A percentile compares a stretch with the other conserved stretches of the same genome.
These are phyloP conservation scores for Synergus itoensis DNA, from an alignment of 2,888 invertebrate genomes.

Conservation along the genomic window DNA sequence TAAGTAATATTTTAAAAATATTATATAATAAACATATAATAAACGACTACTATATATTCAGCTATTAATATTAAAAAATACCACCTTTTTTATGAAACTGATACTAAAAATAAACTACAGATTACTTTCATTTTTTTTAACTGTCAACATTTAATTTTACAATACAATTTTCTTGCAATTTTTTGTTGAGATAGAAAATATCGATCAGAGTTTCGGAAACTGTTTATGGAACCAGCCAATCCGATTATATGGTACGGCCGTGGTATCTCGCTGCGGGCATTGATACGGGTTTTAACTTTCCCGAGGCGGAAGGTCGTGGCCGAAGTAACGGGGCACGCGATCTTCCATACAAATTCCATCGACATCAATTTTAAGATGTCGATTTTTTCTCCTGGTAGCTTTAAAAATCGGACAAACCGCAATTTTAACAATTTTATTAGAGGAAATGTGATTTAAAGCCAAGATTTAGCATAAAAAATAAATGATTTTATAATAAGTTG, in stretches of 20 bases:
- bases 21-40: background rate
- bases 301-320: slow-evolving; percentile 51
- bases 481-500: too few species aligned
- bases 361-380: slow-evolving; percentile 24
- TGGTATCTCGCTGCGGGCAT: slow-evolving; percentile 33
- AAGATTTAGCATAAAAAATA: too few species aligned
- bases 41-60: background rate
- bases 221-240: background rate
- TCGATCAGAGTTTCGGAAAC: slow-evolving; percentile 21
- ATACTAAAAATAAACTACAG: background rate
- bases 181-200: slow-evolving; percentile 12
- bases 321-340: slow-evolving; percentile 49
- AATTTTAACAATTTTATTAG: background rate
- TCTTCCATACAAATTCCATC: slow-evolving; percentile 40
- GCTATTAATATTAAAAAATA: too few species aligned
- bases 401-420: background rate
- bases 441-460: too few species aligned
- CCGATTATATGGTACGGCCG: slow-evolving; percentile 24
- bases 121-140: background rate
- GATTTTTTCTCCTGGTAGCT: background rate
- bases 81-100: background rate
- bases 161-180: background rate
- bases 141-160: background rate
- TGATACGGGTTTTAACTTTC: slow-evolving; percentile 41
- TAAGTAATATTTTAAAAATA: background rate